Evolutionary conservation across 2,113 vertebrate genomes (phyloP).

Genomic region (Nothoprocta pentlandii): DNA sequence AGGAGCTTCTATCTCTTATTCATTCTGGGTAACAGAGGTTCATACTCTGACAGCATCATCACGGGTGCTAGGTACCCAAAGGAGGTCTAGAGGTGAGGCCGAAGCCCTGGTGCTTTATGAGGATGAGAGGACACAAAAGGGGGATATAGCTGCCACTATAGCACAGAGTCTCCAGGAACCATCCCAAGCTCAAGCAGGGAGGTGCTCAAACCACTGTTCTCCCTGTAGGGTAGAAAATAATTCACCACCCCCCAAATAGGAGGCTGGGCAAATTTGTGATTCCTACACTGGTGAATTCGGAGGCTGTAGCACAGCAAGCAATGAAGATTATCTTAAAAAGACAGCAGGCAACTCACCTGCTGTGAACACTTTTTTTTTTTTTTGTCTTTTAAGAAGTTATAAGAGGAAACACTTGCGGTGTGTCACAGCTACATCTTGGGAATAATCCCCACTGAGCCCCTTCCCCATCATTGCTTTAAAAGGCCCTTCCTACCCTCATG

Average conservation of each 20-base stretch:
- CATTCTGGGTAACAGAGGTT: not conserved
- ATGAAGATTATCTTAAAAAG: slow-evolving; percentile 6
- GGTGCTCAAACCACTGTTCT: not conserved
- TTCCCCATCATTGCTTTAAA: not conserved
- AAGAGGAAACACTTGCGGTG: slow-evolving; percentile 7
- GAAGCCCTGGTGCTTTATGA: accelerated
- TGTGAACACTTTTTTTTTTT: not conserved
- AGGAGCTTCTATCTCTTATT: not conserved
- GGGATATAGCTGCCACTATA: not conserved
- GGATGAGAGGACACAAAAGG: not conserved
- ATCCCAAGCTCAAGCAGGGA: not conserved
- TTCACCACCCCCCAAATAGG: not conserved
- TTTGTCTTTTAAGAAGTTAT: not conserved
- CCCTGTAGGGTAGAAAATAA: not conserved
- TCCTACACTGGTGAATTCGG: slow-evolving; percentile 11
- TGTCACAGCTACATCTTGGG: not conserved
- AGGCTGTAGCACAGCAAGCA: not conserved
- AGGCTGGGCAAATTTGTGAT: not conserved
- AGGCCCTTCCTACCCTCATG: not conserved
- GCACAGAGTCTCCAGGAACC: not conserved
- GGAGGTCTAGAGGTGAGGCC: not conserved
- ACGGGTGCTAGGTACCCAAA: too few relatives aligned
- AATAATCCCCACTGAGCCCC: slow-evolving; percentile 34
- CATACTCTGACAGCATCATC: not conserved
- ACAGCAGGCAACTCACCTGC: not conserved